phyloP scores from a whole-genome alignment of 2,797 vertebrate genomes.

The Tapirus indicus region DNA sequence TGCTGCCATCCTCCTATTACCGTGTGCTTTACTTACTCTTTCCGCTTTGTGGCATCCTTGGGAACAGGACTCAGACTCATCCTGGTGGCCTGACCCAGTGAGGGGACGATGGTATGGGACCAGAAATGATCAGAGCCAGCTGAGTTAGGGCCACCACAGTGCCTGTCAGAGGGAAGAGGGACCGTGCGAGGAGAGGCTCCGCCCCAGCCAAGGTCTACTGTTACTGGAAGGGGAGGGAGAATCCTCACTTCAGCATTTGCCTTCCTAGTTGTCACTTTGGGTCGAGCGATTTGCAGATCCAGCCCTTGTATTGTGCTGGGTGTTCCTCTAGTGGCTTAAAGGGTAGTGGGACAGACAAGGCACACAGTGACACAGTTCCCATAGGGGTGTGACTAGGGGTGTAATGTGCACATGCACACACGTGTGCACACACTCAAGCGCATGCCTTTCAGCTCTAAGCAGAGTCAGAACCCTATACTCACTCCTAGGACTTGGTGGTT shows the following conservation, averaged over 20 bases:
- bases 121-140: not conserved
- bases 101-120: not conserved
- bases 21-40: not conserved
- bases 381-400: rapidly evolving
- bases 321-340: not conserved
- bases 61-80: not conserved
- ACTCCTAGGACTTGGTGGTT: not conserved
- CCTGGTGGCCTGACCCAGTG: not conserved
- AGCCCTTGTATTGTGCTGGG: not conserved
- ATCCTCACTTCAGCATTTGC: not conserved
- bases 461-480: not conserved
- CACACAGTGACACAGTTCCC: not conserved
- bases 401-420: not conserved
- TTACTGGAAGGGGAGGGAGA: not conserved
- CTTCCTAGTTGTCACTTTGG: not conserved
- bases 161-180: not conserved
- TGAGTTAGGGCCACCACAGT: not conserved
- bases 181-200: not conserved
- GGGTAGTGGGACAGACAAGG: not conserved
- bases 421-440: not conserved
- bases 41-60: not conserved
- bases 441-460: not conserved
- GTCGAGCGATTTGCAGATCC: not conserved
- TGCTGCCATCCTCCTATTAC: not conserved
- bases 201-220: not conserved